Evolutionary conservation across 2,888 invertebrate species (phyloP), one percentile per base, ranked within the genome.

Genomic region (Aplocera efformata): DNA sequence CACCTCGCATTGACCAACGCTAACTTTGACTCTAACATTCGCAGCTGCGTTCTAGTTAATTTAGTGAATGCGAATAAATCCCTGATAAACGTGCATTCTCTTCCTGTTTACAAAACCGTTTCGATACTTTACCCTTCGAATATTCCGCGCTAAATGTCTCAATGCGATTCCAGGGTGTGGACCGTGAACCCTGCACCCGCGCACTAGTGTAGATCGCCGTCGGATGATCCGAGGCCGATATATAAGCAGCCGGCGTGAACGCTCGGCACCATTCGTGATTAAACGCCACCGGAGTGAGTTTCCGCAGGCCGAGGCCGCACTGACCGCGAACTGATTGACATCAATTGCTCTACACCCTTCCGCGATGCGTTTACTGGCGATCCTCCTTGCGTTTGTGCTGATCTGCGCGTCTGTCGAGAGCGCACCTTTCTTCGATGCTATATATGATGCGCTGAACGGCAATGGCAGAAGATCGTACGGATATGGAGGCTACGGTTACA

Each of bases 181-280:
- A 76, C 86, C 86, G 76, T 88, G 86, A 88, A 86, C 86, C 79
- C 79, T 60, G 72, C 68, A 74, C 74, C 61, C 65, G 68, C 78
- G 76, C 70, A 68, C 67, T 58, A 63, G 61, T 68, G 72, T 75
- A 72, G 72, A 73, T 60, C 67, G 77, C 67, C 66, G 78, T 72
- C 79, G 79, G 84, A 83, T 80, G 82, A 79, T 72, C 72, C 86
- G 86, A 88, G 86, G 86, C 84, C 84, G 79, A 77, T 86, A 85
- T 88, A 86, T 82, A 88, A 85, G 69, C 68, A 67, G 63, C 58
- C 69, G 67, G 62, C 66, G 63, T 65, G 77, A 74, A 66, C 77
- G 79, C 77, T 80, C 79, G 81, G 70, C 79, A 83, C 72, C 86
- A 86, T 83, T 88, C 82, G 81, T 77, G 75, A 80, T 74, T 77